Conservation (phyloP, 2,888 invertebrate genomes). For the Anagyrus pseudococci region DNA sequence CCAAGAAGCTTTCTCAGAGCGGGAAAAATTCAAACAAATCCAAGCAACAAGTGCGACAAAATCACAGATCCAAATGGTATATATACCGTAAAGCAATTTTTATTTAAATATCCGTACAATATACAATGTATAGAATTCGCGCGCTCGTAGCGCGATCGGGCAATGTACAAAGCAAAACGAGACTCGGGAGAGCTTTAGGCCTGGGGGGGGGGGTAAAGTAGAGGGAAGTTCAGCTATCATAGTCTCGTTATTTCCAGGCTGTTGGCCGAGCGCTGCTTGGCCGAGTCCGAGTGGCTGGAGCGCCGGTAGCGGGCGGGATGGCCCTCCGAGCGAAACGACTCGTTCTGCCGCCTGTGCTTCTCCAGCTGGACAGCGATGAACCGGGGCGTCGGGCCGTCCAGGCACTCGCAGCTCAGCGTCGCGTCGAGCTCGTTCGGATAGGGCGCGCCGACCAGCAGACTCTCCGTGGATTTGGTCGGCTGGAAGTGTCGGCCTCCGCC, state of each 20-base stretch:
- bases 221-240: too few species aligned
- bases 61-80: too few species aligned
- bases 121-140: constrained; percentile 13
- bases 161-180: too few species aligned
- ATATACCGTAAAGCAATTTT: constrained; percentile 22
- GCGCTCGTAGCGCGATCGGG: background rate
- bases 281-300: constrained; percentile 57
- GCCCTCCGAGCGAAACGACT: constrained; percentile 41
- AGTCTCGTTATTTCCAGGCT: constrained; percentile 55
- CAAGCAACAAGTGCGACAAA: too few species aligned
- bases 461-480: constrained; percentile 83
- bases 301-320: constrained; percentile 50
- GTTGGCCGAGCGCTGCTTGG: constrained; percentile 55
- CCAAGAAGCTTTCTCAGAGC: too few species aligned
- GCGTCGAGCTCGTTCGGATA: constrained; percentile 73
- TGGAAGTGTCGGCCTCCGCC: constrained; percentile 64
- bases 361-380: constrained; percentile 51
- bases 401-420: constrained; percentile 76
- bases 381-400: constrained; percentile 59
- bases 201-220: too few species aligned
- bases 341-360: constrained; percentile 53
- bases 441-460: constrained; percentile 73
- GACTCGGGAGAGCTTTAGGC: too few species aligned
- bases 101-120: constrained; percentile 21
- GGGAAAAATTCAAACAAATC: too few species aligned